A percentile compares a stretch with the other conserved stretches of the same genome.
phyloP scores from a whole-genome alignment of 2,797 vertebrate genomes.

The Toxotes lorentzi region DNA sequence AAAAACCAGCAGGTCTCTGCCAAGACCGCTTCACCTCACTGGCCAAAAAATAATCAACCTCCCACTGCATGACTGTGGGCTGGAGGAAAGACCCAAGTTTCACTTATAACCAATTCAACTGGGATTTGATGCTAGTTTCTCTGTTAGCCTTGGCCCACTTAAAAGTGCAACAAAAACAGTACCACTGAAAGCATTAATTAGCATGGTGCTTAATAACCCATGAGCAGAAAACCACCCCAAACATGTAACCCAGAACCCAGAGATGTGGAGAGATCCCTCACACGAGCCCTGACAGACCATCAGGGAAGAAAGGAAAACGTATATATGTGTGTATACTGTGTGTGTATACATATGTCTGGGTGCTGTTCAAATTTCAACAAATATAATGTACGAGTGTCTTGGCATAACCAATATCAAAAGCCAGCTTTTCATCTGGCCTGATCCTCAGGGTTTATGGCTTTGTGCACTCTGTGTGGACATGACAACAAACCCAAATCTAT shows the following conservation, averaged over 20 bases:
- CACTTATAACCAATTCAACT: conserved; percentile 30
- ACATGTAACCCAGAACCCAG: background rate
- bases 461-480: conserved; percentile 54
- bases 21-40: conserved; percentile 12
- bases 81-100: conserved; percentile 27
- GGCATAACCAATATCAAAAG: conserved; percentile 67
- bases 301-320: too few species aligned
- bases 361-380: conserved; percentile 35
- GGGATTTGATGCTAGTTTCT: conserved; percentile 60
- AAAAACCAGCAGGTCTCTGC: conserved; percentile 26
- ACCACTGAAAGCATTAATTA: conserved; percentile 68
- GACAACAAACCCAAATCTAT: conserved; percentile 68
- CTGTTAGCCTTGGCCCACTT: conserved; percentile 75
- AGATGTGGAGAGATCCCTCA: too few species aligned
- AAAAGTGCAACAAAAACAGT: conserved; percentile 62
- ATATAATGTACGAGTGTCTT: conserved; percentile 44
- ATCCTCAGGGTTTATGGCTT: conserved; percentile 65
- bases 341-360: background rate
- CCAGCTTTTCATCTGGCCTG: conserved; percentile 60
- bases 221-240: conserved; percentile 35
- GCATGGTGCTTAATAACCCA: conserved; percentile 27
- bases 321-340: background rate
- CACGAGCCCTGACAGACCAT: too few species aligned
- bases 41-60: conserved; percentile 33
- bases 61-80: conserved; percentile 11